phyloP scores from a whole-genome alignment of 2,113 vertebrate species.

The Trogon surrucura region DNA sequence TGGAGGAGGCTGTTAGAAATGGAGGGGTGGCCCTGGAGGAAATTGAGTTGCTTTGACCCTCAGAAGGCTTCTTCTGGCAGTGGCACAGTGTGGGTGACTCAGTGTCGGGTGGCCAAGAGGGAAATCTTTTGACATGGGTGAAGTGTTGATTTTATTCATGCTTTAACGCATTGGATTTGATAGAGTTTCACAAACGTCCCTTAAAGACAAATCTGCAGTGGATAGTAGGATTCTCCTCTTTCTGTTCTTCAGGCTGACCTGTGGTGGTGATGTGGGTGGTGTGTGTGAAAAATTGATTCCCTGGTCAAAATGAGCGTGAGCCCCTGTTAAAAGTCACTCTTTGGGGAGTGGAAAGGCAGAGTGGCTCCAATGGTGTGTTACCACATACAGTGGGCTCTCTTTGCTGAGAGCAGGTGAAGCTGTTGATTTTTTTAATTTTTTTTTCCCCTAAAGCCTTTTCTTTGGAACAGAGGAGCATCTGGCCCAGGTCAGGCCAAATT shows the following conservation, averaged over 20 bases:
- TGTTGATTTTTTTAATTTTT: not conserved
- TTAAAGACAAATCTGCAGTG: not conserved
- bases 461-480: not conserved
- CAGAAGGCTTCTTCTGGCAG: not conserved
- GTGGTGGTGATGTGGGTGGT: not conserved
- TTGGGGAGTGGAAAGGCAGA: not conserved
- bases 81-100: not conserved
- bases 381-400: not conserved
- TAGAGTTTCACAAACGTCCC: not conserved
- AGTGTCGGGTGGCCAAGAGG: not conserved
- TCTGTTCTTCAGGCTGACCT: not conserved
- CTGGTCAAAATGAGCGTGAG: not conserved
- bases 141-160: not conserved
- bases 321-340: not conserved
- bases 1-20: not conserved
- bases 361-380: not conserved
- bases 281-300: not conserved
- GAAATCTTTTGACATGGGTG: not conserved
- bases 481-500: not conserved
- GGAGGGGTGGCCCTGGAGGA: not conserved
- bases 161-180: not conserved
- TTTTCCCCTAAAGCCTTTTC: not conserved
- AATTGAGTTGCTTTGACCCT: not conserved
- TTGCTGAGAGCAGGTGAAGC: not conserved
- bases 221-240: not conserved